These are phyloP conservation scores for Eucera pruinosa DNA, from an alignment of 2,888 invertebrate genomes.

Conservation along the genomic window DNA sequence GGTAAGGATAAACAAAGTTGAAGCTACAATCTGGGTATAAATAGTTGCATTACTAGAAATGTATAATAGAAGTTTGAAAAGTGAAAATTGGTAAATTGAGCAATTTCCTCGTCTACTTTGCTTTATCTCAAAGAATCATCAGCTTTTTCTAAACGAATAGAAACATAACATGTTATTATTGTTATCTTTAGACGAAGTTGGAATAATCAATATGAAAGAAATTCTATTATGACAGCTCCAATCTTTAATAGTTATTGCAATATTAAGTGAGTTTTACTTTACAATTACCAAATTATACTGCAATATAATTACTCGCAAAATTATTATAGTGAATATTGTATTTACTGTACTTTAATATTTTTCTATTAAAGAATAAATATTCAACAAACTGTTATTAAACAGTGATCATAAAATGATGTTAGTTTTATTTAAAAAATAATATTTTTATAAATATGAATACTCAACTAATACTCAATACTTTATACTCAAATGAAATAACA, in stretches of 20 bases:
- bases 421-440: too few relatives aligned
- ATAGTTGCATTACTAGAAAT: background rate
- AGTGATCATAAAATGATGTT: too few relatives aligned
- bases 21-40: conserved; percentile 2
- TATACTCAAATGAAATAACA: background rate
- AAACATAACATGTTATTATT: background rate
- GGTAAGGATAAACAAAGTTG: background rate
- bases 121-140: conserved; percentile 20
- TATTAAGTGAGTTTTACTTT: too few relatives aligned
- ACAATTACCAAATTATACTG: background rate
- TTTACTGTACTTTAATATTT: too few relatives aligned
- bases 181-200: background rate
- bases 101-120: background rate
- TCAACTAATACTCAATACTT: too few relatives aligned
- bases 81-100: conserved; percentile 11
- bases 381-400: too few relatives aligned
- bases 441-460: too few relatives aligned
- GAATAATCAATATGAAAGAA: too few relatives aligned
- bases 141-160: background rate
- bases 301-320: background rate
- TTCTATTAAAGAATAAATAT: too few relatives aligned
- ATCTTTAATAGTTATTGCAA: too few relatives aligned
- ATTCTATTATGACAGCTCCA: too few relatives aligned
- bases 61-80: background rate
- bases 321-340: background rate